phyloP scores from a whole-genome alignment of 2,888 invertebrate genomes.

The Ormia ochracea region DNA sequence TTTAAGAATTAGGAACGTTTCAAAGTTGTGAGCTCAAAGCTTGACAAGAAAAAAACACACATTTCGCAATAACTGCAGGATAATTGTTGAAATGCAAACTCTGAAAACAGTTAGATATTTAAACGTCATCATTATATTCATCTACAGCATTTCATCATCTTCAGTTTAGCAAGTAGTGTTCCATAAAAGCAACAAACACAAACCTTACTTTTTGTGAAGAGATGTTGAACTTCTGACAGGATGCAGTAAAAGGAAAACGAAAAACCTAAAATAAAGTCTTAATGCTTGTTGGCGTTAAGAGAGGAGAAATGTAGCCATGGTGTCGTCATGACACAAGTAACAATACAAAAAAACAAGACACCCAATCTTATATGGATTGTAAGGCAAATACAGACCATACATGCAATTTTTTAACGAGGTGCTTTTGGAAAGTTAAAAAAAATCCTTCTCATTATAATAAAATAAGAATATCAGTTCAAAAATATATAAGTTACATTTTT shows the following conservation, averaged over 20 bases:
- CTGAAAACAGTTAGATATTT: constrained; percentile 10
- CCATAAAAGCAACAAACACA: constrained; percentile 9
- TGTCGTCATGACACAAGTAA: constrained; percentile 48
- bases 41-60: constrained; percentile 38
- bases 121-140: constrained; percentile 25
- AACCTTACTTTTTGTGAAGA: constrained; percentile 30
- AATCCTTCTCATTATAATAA: too few species aligned
- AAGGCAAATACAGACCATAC: background rate
- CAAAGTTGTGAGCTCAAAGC: constrained; percentile 25
- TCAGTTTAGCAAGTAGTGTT: constrained; percentile 20
- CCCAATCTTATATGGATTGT: background rate
- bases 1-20: background rate
- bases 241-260: constrained; percentile 34
- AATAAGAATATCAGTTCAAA: too few species aligned
- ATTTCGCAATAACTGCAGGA: constrained; percentile 14
- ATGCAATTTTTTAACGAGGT: constrained; percentile 6
- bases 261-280: constrained; percentile 15
- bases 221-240: constrained; percentile 53
- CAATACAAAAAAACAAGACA: constrained; percentile 20
- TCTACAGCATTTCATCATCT: constrained; percentile 21
- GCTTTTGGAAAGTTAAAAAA: background rate
- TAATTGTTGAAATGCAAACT: constrained; percentile 24
- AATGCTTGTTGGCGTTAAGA: constrained; percentile 16
- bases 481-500: too few species aligned
- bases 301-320: constrained; percentile 48